A percentile compares a stretch with the other conserved stretches of the same genome.
These are phyloP conservation scores for Polyploca ridens DNA, from an alignment of 2,888 invertebrate genomes.

Conservation along the genomic window DNA sequence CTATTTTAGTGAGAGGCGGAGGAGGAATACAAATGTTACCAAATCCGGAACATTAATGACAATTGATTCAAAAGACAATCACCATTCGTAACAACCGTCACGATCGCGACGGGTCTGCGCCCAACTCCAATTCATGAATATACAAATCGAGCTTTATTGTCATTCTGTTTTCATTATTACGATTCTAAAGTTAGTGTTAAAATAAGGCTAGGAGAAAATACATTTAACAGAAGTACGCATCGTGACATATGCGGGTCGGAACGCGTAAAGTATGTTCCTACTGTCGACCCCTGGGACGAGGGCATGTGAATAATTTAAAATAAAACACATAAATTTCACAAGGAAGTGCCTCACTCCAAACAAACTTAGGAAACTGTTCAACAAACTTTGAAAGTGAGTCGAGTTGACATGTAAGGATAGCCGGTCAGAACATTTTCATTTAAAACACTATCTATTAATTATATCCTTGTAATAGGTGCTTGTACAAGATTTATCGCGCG, in stretches of 20 bases:
- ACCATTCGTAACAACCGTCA: constrained; percentile 53
- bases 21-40: constrained; percentile 41
- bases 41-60: constrained; percentile 50
- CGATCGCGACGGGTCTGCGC: constrained; percentile 32
- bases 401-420: constrained; percentile 31
- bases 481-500: background rate
- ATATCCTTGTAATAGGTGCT: background rate
- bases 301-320: constrained; percentile 42
- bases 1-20: constrained; percentile 25
- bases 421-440: constrained; percentile 14
- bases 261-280: constrained; percentile 17
- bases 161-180: constrained; percentile 50
- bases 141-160: constrained; percentile 61
- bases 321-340: constrained; percentile 45
- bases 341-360: constrained; percentile 30
- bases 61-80: constrained; percentile 64
- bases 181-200: constrained; percentile 47
- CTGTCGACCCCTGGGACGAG: constrained; percentile 33
- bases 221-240: constrained; percentile 28
- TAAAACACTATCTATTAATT: constrained; percentile 11
- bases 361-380: constrained; percentile 33
- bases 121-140: constrained; percentile 61
- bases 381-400: constrained; percentile 38
- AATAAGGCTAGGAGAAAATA: constrained; percentile 38
- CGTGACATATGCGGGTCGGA: constrained; percentile 25